These are phyloP conservation scores for Cataglyphis rosenhaueri DNA, from an alignment of 2,888 invertebrate species.

Conservation along the genomic window DNA sequence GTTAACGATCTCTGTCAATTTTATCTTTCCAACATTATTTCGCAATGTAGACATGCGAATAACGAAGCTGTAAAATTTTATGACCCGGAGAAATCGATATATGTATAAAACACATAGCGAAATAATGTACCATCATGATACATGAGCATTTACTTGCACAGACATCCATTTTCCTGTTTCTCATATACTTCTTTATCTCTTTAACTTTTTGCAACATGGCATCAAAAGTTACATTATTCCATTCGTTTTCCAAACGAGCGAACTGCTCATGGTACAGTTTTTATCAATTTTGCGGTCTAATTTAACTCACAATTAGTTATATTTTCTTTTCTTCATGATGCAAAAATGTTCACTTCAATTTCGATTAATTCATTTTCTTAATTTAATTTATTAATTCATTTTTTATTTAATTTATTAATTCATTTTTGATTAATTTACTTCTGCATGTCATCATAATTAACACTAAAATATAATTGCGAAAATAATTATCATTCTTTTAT, in stretches of 20 bases:
- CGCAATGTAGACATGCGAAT: slow-evolving; percentile 1
- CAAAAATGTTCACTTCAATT: slow-evolving; percentile 10
- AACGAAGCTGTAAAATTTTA: slow-evolving; percentile 33
- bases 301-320: background rate
- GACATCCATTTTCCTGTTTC: background rate
- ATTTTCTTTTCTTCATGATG: background rate
- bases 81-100: background rate
- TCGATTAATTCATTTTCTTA: background rate
- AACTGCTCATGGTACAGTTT: slow-evolving; percentile 10
- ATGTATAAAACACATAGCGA: background rate
- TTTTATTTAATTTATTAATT: too few relatives aligned
- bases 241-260: slow-evolving; percentile 10
- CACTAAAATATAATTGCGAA: background rate
- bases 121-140: background rate
- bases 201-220: background rate
- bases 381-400: too few relatives aligned
- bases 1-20: slow-evolving; percentile 10
- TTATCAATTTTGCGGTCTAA: slow-evolving; percentile 9
- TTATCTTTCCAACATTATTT: background rate
- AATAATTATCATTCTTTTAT: background rate
- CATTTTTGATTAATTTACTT: background rate
- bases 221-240: slow-evolving; percentile 16
- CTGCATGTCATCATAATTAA: background rate
- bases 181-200: background rate
- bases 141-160: background rate